These are phyloP conservation scores for Oligia fasciuncula DNA, from an alignment of 2,888 invertebrate genomes.

Conservation along the genomic window DNA sequence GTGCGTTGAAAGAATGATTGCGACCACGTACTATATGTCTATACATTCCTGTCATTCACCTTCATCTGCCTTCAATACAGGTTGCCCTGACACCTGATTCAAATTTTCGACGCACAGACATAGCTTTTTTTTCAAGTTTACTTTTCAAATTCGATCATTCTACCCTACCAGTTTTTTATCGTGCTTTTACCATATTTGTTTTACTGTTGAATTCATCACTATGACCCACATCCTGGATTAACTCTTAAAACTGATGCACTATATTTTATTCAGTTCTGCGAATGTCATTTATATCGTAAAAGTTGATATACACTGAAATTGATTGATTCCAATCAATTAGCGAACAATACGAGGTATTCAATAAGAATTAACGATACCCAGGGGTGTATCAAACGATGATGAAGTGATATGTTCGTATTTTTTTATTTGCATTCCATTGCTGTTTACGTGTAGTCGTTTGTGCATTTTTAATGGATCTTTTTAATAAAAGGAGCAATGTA, in stretches of 20 bases:
- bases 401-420: constrained; percentile 12
- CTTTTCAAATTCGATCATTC: not conserved
- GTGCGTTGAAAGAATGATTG: not conserved
- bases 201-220: not conserved
- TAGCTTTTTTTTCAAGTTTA: not conserved
- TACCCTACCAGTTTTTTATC: not conserved
- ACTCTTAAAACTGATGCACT: constrained; percentile 30
- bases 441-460: not conserved
- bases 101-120: too few relatives aligned
- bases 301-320: constrained; percentile 58
- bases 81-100: not conserved
- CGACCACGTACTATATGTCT: not conserved
- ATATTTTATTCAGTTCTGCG: constrained; percentile 28
- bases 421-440: constrained; percentile 46
- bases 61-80: not conserved
- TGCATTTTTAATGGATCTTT: not conserved
- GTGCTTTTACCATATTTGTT: constrained; percentile 4
- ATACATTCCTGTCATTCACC: not conserved
- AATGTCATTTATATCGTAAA: constrained; percentile 42
- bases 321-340: constrained; percentile 76
- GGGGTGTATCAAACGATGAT: constrained; percentile 14
- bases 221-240: constrained; percentile 11
- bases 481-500: constrained; percentile 47
- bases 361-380: constrained; percentile 75
- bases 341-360: constrained; percentile 73